A percentile compares a stretch with the other conserved stretches of the same genome.
These are phyloP conservation scores for Corapipo altera DNA, from an alignment of 2,113 vertebrate species.

Conservation along the genomic window DNA sequence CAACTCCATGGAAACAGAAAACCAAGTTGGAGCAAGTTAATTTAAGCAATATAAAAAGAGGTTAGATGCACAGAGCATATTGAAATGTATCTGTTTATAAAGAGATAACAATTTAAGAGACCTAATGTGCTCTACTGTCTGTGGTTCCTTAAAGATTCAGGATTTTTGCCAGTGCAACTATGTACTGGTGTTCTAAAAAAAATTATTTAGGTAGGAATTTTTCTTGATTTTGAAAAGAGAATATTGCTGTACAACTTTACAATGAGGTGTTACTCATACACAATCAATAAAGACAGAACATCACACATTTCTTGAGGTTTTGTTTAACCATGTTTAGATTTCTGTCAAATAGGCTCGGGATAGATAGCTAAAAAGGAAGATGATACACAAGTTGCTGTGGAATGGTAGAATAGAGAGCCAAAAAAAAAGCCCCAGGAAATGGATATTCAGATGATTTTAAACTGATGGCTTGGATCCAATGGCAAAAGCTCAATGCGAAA, in stretches of 20 bases:
- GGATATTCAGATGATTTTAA: neutral
- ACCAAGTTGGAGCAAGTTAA: neutral
- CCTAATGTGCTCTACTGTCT: neutral
- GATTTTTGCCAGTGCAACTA: neutral
- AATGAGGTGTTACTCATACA: neutral
- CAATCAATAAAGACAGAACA: neutral
- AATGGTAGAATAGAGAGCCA: neutral
- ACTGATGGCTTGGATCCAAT: rapidly evolving
- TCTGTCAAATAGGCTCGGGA: neutral
- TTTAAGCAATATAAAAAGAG: neutral
- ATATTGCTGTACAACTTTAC: neutral
- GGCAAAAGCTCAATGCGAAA: neutral
- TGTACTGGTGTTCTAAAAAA: neutral
- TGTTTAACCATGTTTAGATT: neutral
- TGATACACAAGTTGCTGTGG: neutral
- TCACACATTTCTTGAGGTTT: neutral
- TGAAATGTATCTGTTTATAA: neutral
- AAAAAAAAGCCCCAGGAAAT: neutral
- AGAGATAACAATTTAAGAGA: neutral
- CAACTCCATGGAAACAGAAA: neutral
- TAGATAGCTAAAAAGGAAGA: neutral
- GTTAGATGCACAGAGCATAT: neutral
- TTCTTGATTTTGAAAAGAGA: neutral
- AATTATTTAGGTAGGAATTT: neutral
- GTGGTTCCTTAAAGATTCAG: neutral